Evolutionary conservation across 1,140 invertebrate species (phyloP).

Genomic region (Drosophila parabipectinata): DNA sequence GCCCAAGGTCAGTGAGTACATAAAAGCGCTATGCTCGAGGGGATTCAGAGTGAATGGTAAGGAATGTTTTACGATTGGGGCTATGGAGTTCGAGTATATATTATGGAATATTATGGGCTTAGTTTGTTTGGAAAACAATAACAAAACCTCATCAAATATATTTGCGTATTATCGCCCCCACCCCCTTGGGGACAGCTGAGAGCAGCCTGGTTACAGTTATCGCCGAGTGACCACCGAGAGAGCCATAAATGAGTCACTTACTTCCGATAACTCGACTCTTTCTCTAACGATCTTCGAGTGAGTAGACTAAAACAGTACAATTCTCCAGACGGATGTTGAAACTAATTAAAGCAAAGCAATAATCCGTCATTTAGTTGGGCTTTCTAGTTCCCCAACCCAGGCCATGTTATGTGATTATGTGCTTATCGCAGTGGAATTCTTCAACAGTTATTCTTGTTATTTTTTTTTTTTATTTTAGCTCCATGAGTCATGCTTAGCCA

Average conservation of each 20-base stretch:
- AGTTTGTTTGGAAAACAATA: constrained; percentile 39
- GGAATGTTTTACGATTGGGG: constrained; percentile 46
- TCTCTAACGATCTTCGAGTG: constrained; percentile 36
- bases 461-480: not conserved
- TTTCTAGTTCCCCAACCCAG: not conserved
- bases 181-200: constrained; percentile 4
- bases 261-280: constrained; percentile 23
- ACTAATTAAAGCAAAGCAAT: constrained; percentile 19
- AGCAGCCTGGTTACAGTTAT: constrained; percentile 53
- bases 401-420: constrained; percentile 38
- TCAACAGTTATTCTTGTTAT: constrained; percentile 8
- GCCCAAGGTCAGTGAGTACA: constrained; percentile 63
- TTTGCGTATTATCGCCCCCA: constrained; percentile 8
- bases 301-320: constrained; percentile 23
- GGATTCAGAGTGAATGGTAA: constrained; percentile 39
- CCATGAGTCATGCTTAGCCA: constrained; percentile 49
- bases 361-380: not conserved
- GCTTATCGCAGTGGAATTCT: constrained; percentile 57
- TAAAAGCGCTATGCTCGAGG: constrained; percentile 45
- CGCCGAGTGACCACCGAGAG: constrained; percentile 13
- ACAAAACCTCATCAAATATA: constrained; percentile 29
- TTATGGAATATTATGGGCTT: not conserved
- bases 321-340: constrained; percentile 21
- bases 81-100: constrained; percentile 3
- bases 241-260: constrained; percentile 47